Percentiles rank a stretch among this genome's conserved stretches.
Evolutionary conservation across 2,113 vertebrate genomes (phyloP).

Genomic region (Strix aluco): DNA sequence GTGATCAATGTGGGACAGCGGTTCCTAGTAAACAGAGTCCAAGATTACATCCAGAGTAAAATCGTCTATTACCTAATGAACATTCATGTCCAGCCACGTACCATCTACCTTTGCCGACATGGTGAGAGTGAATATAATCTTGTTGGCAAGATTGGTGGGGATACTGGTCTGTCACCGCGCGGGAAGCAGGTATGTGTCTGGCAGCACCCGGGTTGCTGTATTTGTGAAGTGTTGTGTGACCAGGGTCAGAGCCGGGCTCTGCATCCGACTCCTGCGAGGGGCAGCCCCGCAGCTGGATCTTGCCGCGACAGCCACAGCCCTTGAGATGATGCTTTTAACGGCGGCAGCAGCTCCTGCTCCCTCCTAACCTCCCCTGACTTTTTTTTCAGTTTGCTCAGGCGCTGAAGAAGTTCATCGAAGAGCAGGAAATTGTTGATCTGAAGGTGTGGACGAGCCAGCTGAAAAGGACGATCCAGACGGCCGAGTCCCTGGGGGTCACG

Average conservation of each 20-base stretch:
- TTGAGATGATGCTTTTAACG: neutral
- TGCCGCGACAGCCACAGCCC: neutral
- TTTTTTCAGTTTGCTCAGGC: slow-evolving; percentile 82
- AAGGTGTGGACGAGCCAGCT: slow-evolving; percentile 98
- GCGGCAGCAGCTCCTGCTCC: neutral
- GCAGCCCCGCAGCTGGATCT: neutral
- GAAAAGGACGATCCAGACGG: slow-evolving; percentile 95
- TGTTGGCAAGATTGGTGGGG: slow-evolving; percentile 89
- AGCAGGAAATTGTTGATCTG: slow-evolving; percentile 88
- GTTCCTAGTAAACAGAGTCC: slow-evolving; percentile 93
- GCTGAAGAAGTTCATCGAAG: slow-evolving; percentile 85
- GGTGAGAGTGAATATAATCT: slow-evolving; percentile 93
- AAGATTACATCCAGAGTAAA: slow-evolving; percentile 99
- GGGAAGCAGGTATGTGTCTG: slow-evolving; percentile 85
- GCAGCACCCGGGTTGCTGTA: neutral
- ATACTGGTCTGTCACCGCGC: slow-evolving; percentile 84
- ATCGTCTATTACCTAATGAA: slow-evolving; percentile 99
- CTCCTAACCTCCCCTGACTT: neutral
- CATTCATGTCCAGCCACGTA: slow-evolving; percentile 93
- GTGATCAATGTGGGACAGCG: slow-evolving; percentile 96
- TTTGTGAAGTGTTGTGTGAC: neutral
- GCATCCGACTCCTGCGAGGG: neutral
- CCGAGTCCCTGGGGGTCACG: slow-evolving; percentile 87
- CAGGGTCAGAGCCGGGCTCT: neutral
- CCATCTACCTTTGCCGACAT: slow-evolving; percentile 95